Conservation (phyloP, 2,888 invertebrate genomes). For the Lasioglossum villosulum region DNA sequence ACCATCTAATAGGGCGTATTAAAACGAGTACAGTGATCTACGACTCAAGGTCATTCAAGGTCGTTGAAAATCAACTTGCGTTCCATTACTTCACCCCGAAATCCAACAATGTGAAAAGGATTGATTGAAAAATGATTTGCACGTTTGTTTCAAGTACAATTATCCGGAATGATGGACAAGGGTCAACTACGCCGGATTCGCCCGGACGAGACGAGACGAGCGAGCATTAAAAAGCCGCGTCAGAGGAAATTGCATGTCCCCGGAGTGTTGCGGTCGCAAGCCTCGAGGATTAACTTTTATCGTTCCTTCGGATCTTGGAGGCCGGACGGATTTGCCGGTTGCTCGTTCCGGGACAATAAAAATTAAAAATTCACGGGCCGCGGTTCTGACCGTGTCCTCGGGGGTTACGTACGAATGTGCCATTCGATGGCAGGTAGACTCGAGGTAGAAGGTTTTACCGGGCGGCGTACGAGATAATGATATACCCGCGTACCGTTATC, state of each 20-base stretch:
- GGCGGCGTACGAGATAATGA: slow-evolving; percentile 76
- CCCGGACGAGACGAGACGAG: neutral
- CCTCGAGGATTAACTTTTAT: slow-evolving; percentile 58
- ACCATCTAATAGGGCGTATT: too few species aligned
- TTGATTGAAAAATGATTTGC: neutral
- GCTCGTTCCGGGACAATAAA: slow-evolving; percentile 68
- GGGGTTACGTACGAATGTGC: slow-evolving; percentile 48
- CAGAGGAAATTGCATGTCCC: slow-evolving; percentile 42
- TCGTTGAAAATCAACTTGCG: too few species aligned
- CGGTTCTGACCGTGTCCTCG: slow-evolving; percentile 18
- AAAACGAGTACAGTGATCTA: too few species aligned
- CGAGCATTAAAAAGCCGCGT: slow-evolving; percentile 6
- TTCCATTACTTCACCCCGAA: too few species aligned
- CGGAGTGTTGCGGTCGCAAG: slow-evolving; percentile 34
- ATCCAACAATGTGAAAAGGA: neutral
- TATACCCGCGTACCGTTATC: slow-evolving; percentile 76
- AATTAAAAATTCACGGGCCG: slow-evolving; percentile 72
- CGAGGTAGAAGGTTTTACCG: slow-evolving; percentile 69
- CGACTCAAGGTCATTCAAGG: too few species aligned
- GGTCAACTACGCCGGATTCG: neutral
- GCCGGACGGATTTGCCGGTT: slow-evolving; percentile 67
- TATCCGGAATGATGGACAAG: neutral
- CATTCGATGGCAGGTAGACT: slow-evolving; percentile 25
- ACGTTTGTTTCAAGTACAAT: neutral
- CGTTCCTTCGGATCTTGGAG: slow-evolving; percentile 62